Evolutionary conservation across 2,113 vertebrate genomes (phyloP), one percentile per base, ranked within the genome.

Genomic region (Tylochromis polylepis): DNA sequence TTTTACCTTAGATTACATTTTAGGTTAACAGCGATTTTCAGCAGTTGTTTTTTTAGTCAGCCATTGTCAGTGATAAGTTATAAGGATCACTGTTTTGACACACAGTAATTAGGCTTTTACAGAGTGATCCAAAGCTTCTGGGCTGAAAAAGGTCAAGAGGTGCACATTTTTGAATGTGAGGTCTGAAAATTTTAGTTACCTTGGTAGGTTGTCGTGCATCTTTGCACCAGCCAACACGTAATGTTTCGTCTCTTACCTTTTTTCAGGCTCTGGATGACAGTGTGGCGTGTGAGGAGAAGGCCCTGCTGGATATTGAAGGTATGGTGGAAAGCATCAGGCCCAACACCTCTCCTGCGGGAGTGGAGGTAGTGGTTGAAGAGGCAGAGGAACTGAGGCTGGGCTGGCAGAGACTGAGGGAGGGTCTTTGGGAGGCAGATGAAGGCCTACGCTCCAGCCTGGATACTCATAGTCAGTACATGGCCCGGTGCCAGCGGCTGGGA

Each of bases 341-440:
- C 57, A 96, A 97, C 88, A 98, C 98, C 1, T 99, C 97, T 49
- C 98, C 98, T 0, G 86, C 96, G 0, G 99, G 98, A 7, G 97
- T 97, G 0, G 96, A 96, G 81, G 89, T 89, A 80, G 95, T 98
- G 79, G 93, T 94, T 2, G 87, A 91, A 56, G 97, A 98, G 56
- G 96, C 97, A 0, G 97, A 97, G 89, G 96, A 97, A 79, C 94
- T 99, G 88, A 90, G 96, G 65, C 92, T 91, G 12, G 93, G 96
- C 46, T 96, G 99, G 96, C 96, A 97, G 84, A 96, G 97, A 81
- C 92, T 99, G 81, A 95, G 95, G 3, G 90, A 91, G 57, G 93
- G 92, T 24, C 92, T 95, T 14, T 87, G 79, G 31, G 96, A 97
- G 90, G 96, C 96, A 5, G 94, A 95, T 67, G 94, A 94, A 3